A percentile compares a stretch with the other conserved stretches of the same genome.
Conservation (phyloP, 2,113 vertebrate species). For the Globicephala melas region DNA sequence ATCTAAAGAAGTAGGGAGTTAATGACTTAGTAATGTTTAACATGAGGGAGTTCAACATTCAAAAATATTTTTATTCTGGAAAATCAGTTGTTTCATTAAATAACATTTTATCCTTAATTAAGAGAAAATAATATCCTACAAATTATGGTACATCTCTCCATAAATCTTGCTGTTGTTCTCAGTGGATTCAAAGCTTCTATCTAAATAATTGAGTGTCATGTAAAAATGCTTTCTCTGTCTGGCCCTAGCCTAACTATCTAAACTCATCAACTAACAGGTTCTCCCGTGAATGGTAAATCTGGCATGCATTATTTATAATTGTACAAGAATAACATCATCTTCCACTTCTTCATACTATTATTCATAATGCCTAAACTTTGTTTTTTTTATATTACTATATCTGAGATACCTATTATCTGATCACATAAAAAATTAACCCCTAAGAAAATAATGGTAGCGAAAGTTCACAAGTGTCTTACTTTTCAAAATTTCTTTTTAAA, state of each 20-base stretch:
- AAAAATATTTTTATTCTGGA: not conserved
- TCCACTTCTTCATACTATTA: not conserved
- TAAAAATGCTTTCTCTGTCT: not conserved
- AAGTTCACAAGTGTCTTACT: not conserved
- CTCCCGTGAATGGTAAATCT: not conserved
- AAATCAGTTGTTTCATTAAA: not conserved
- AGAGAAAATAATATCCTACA: not conserved
- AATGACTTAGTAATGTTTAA: not conserved
- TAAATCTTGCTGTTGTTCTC: not conserved
- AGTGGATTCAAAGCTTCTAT: not conserved
- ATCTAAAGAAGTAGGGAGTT: not conserved
- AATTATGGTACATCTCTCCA: not conserved
- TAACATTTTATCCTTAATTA: not conserved
- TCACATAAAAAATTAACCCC: not conserved
- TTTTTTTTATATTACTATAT: not conserved
- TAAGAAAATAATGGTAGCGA: not conserved
- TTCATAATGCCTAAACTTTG: not conserved
- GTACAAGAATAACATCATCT: not conserved
- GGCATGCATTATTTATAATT: not conserved
- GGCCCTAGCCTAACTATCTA: not conserved
- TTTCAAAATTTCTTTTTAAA: not conserved
- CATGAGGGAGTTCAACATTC: not conserved
- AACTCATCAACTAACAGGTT: not conserved
- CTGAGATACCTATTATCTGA: not conserved
- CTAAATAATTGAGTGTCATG: not conserved